Evolutionary conservation across 2,113 vertebrate species (phyloP), one percentile per base, ranked within the genome.

Genomic region (Melanerpes formicivorus): DNA sequence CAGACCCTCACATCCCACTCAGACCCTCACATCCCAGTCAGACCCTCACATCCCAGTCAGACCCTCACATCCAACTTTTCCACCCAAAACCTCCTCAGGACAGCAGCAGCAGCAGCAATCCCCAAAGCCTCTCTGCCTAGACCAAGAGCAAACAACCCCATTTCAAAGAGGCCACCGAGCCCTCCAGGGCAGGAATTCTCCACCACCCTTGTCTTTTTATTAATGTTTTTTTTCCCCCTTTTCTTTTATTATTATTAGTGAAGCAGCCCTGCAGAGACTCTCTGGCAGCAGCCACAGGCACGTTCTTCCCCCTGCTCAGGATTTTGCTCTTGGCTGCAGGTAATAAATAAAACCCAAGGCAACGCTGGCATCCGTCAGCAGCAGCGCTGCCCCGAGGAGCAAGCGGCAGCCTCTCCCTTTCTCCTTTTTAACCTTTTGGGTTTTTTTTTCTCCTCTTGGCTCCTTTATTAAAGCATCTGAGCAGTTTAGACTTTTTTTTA

Each of bases 391-490:
- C 89, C 83, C 6, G 14, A 67, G 73, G 26, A 66, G 58, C 9
- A 34, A 18, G 11, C 1, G 5, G 18, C 21, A 82, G 83, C 27
- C 66, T 67, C 90, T 11, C 75, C 79, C 37, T 2, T 19, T 4
- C 30, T 48, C 67, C 8, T 12, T 8, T 11, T 42, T 75, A 52
- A 59, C 92, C 75, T 90, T 87, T 65, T 44, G 10, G 34, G 34
- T 10, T 76, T 10, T 17, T 9, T 27, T 23, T 5, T 32, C 34
- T 8, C 6, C 32, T 40, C 9, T 44, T 76, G 78, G 85, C 85
- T 91, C 84, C 72, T 85, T 94, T 84, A 95, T 93, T 94, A 88
- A 91, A 95, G 93, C 92, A 93, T 80, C 90, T 3, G 12, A 85
- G 72, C 89, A 85, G 76, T 96, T 96, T 89, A 94, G 84, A 88